Base-by-base conservation (phyloP, 2,888 invertebrate genomes). In the Anthrax anthrax region DNA sequence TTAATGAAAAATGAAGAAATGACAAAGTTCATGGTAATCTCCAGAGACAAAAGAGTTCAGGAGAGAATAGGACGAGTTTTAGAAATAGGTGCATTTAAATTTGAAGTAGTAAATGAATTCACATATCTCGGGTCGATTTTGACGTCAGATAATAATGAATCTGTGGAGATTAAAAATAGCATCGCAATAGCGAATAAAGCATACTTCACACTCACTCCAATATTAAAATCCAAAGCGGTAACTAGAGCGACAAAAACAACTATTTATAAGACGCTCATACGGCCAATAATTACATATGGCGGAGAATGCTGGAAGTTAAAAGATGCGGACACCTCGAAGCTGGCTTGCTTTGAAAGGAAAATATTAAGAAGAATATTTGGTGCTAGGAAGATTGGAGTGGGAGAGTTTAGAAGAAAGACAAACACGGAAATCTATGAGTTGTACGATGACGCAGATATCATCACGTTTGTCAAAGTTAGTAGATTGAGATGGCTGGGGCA, bases 271-370 rank as follows among this genome's bases (percentile, higher is more conserved):
- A 37, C 37, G 9, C 37, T 37, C 37, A 37, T 37, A 16, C 37
- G 37, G 10, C 37, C 37, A 9, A 18, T 37, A 37, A 16, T 37
- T 8, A 37, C 37, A 6, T 37, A 37, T 37, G 37, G 37, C 37
- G 16, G 9, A 16, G 43, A 43, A 16, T 18, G 36, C 4, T 43
- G 39, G 32, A 45, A 39, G 16, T 27, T 27, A 9, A 27, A 27
- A 27, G 23, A 27, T 8, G 23, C 23, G 9, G 23, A 27, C 9
- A 9, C 23, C 23, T 27, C 2, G 9, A 27, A 27, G 23, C 8
- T 27, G 23, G 2, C 23, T 27, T 27, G 23, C 9, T 80, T 57
- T 76, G 74, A 74, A 72, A 74, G 55, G 55, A 65, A 51, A n/a
- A 36, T 36, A 2, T 14, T 36, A 36, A 36, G n/a, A 2, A 36